Base-by-base conservation (phyloP, 2,888 invertebrate species). In the Lycocerus yunnanus region DNA sequence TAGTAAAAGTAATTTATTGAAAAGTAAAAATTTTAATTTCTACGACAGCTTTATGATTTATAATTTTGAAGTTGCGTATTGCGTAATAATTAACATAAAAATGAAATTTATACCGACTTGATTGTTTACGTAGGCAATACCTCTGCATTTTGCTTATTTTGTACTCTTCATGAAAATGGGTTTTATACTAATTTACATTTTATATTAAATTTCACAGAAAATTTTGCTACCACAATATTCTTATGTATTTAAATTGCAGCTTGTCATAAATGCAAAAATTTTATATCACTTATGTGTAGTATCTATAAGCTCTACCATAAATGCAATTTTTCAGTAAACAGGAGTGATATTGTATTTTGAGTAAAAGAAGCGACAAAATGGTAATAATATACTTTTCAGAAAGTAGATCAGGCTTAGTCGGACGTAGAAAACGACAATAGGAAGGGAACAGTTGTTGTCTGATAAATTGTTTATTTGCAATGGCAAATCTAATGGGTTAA, bases 181-280 rank as follows among this genome's bases (percentile, higher is more conserved):
- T 75, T 75, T 75, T 61, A 63, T 61, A 72, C 72, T 71, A 69
- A 76, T 76, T 76, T 76, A 66, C 76, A 76, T 76, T 71, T 73
- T 72, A 66, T 73, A 76, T 76, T 76, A 76, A 73, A 76, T 73
- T 73, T 73, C 15, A 18, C 16, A 63, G 61, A 43, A 43, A n/a
- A 63, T n/a, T 63, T 63, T 63, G 16, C 16, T 63, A 18, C 15
- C 61, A 18, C 15, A 63, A 63, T 63, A 18, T 63, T 63, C 16
- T 63, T 63, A 63, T 63, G 16, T 63, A 63, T 63, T 63, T 63
- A 63, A 63, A 63, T 20, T 63, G 61, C 61, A 63, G 61, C 18
- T 43, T 43, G 43, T 43, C n/a, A n/a, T 43, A 43, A 43, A 43
- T n/a, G 20, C 13, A 63, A 15, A 20, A 63, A 63, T 18, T 18